These are phyloP conservation scores for Dicrostonyx torquatus DNA, from an alignment of 2,797 vertebrate species.

Conservation along the genomic window DNA sequence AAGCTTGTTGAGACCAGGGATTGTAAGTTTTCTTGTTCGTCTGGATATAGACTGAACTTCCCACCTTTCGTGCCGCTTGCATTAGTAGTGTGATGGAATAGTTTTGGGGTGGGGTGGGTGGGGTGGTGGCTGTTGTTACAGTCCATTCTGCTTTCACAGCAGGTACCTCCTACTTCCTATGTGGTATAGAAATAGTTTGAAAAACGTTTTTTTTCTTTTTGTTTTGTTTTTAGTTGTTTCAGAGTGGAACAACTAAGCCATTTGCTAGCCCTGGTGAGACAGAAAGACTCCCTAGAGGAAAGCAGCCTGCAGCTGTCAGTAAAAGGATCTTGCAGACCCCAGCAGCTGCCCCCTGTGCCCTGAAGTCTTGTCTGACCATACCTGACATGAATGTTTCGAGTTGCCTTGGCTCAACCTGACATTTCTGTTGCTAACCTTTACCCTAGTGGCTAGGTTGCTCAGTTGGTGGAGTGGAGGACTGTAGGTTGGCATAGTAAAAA, in stretches of 20 bases:
- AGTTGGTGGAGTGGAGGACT: background rate
- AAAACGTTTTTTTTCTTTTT: background rate
- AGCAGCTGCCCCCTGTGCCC: background rate
- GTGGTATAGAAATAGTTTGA: slow-evolving; percentile 30
- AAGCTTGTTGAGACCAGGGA: background rate
- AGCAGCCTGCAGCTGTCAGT: background rate
- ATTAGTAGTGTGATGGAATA: background rate
- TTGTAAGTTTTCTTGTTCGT: background rate
- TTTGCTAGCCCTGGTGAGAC: background rate
- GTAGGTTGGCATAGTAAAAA: background rate
- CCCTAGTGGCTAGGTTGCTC: background rate
- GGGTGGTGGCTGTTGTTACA: background rate
- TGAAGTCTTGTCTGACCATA: background rate
- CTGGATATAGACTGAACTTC: background rate
- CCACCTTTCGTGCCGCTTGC: background rate
- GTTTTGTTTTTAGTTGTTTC: background rate
- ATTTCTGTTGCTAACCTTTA: background rate
- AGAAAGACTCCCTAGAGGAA: background rate
- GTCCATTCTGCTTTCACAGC: slow-evolving; percentile 21
- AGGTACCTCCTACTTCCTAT: slow-evolving; percentile 26
- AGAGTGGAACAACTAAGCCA: background rate
- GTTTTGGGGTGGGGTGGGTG: background rate
- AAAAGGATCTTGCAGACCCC: background rate
- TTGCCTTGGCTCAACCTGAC: background rate
- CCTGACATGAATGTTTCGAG: background rate